Base-by-base conservation (phyloP, 2,797 vertebrate genomes). In the Phylloscopus collybita region DNA sequence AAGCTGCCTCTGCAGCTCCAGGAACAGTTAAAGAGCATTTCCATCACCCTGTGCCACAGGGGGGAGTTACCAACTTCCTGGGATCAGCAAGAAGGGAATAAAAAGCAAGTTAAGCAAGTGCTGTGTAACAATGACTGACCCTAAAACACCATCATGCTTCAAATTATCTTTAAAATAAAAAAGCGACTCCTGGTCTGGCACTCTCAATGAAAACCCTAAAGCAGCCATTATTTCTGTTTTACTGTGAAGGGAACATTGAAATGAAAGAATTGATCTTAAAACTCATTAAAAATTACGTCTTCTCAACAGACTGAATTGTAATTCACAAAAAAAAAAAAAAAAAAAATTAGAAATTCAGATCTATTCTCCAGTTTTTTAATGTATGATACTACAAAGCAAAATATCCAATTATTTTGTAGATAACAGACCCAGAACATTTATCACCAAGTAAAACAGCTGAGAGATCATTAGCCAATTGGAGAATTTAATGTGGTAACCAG, bases 1-100 rank as follows among this genome's bases (percentile, higher is more conserved):
- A 83, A 69, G 30, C 79, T 94, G 83, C 53, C 82, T 92, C 71
- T 80, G 78, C 80, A 91, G 83, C 65, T 90, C 66, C 93, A 94
- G 53, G 93, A 89, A 10, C 44, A 89, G 34, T 15, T 49, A 56
- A 71, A 76, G 44, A 86, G 60, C 27, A 22, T 89, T 60, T 75
- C 82, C 76, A 86, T 62, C 47, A 59, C 29, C 92, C 56, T 61
- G 36, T 78, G 66, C 62, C 93, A 73, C 80, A 50, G 80, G 53
- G 42, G 38, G 13, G 38, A 40, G 38, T 40, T 40, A 40, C 38
- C 38, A 40, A 40, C 38, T 40, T 40, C 38, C 38, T 40, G 38
- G 38, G 38, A 40, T 40, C 38, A 40, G 38, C 38, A 40, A 40
- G 38, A 40, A 40, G 38, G 38, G 38, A 40, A 40, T 40, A 40